Percentiles rank a stretch among this genome's conserved stretches.
Evolutionary conservation across 2,888 invertebrate species (phyloP).

Genomic region (Eutolmus rufibarbis): DNA sequence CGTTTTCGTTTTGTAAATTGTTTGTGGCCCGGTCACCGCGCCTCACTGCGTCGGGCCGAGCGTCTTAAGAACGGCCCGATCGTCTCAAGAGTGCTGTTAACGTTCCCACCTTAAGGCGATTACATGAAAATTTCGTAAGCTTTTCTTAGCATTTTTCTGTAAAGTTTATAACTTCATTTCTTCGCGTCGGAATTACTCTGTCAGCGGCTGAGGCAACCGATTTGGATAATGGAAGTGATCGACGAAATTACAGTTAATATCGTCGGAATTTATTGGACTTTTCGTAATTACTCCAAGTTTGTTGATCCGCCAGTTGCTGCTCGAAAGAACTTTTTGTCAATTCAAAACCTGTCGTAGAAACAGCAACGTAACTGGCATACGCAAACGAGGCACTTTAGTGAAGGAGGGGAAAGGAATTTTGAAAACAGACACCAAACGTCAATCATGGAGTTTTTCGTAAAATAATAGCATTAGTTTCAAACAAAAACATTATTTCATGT

Average conservation of each 20-base stretch:
- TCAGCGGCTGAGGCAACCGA: not conserved
- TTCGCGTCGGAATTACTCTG: not conserved
- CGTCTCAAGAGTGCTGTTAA: not conserved
- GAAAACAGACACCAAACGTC: not conserved
- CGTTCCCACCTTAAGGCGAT: constrained; percentile 20
- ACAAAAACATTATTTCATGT: no score
- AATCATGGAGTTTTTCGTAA: not conserved
- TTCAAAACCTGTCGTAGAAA: not conserved
- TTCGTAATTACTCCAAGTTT: not conserved
- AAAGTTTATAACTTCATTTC: constrained; percentile 23
- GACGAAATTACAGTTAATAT: constrained; percentile 9
- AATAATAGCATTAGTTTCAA: no score
- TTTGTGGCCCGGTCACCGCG: not conserved
- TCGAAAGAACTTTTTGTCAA: not conserved
- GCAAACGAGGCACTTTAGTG: no score
- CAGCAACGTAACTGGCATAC: not conserved
- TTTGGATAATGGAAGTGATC: constrained; percentile 9
- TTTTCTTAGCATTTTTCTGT: not conserved
- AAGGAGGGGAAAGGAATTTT: not conserved
- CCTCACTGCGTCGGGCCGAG: not conserved
- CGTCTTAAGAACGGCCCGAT: not conserved
- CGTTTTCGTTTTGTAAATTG: not conserved
- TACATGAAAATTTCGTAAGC: constrained; percentile 20
- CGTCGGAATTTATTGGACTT: not conserved
- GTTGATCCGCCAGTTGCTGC: not conserved